phyloP scores from a whole-genome alignment of 2,888 invertebrate genomes.

The Thecocarcelia acutangulata region DNA sequence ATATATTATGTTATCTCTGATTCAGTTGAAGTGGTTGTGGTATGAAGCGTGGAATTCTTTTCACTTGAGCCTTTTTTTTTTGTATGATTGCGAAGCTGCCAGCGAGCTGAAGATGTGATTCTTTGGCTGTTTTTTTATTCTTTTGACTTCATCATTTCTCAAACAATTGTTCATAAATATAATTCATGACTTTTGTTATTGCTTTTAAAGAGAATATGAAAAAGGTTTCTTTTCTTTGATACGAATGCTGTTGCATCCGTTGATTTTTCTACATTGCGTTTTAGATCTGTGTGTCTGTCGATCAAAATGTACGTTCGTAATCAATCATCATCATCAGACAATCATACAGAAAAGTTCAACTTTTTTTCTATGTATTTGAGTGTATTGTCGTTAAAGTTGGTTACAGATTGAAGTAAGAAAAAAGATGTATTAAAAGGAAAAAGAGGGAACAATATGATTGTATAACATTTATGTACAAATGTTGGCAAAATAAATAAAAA shows the following conservation, averaged over 20 bases:
- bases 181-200: constrained; percentile 64
- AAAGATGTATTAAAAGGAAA: constrained; percentile 36
- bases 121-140: constrained; percentile 10
- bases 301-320: constrained; percentile 66
- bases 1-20: constrained; percentile 55
- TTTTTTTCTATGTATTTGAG: constrained; percentile 6
- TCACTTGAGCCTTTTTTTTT: constrained; percentile 1
- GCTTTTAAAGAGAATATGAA: constrained; percentile 40
- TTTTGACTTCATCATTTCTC: constrained; percentile 51
- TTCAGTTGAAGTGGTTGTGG: constrained; percentile 52
- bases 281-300: constrained; percentile 57
- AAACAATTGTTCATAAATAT: constrained; percentile 59
- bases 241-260: not conserved
- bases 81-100: constrained; percentile 31
- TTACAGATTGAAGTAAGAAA: constrained; percentile 24
- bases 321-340: constrained; percentile 68
- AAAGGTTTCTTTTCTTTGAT: constrained; percentile 1
- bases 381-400: constrained; percentile 11
- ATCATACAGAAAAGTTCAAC: constrained; percentile 22
- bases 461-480: constrained; percentile 40
- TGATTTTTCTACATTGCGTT: constrained; percentile 26
- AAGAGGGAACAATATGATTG: constrained; percentile 49
- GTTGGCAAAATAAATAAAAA: constrained; percentile 24
- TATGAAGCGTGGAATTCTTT: constrained; percentile 48
- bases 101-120: constrained; percentile 55